phyloP scores from a whole-genome alignment of 2,797 vertebrate genomes.

The Falco concolor region DNA sequence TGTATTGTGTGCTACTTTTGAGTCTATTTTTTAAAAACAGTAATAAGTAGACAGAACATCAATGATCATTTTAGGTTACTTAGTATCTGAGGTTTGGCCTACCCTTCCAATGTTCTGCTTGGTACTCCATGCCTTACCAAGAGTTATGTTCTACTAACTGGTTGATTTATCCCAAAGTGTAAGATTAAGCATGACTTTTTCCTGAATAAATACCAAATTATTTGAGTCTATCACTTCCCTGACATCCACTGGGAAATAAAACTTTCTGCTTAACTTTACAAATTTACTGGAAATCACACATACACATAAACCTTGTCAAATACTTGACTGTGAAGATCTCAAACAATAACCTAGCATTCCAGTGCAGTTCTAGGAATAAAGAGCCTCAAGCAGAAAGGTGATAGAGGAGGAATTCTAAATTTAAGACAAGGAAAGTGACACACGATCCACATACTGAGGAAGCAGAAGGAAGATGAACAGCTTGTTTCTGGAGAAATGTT shows the following conservation, averaged over 20 bases:
- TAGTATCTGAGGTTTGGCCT: neutral
- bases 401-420: neutral
- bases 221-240: neutral
- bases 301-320: neutral
- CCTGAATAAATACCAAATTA: neutral
- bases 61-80: neutral
- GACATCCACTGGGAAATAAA: neutral
- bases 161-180: neutral
- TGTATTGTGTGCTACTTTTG: neutral
- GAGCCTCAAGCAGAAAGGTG: neutral
- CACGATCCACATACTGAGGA: neutral
- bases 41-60: neutral
- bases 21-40: neutral
- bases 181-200: neutral
- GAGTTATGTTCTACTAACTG: neutral
- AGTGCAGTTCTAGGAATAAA: neutral
- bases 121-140: neutral
- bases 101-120: neutral
- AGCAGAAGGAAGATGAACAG: neutral
- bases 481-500: neutral
- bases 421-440: neutral
- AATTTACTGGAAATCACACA: neutral
- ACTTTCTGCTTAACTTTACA: neutral
- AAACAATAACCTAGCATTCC: neutral
- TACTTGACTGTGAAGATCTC: neutral